These are phyloP conservation scores for Sander lucioperca DNA, from an alignment of 2,113 vertebrate species.

Conservation along the genomic window DNA sequence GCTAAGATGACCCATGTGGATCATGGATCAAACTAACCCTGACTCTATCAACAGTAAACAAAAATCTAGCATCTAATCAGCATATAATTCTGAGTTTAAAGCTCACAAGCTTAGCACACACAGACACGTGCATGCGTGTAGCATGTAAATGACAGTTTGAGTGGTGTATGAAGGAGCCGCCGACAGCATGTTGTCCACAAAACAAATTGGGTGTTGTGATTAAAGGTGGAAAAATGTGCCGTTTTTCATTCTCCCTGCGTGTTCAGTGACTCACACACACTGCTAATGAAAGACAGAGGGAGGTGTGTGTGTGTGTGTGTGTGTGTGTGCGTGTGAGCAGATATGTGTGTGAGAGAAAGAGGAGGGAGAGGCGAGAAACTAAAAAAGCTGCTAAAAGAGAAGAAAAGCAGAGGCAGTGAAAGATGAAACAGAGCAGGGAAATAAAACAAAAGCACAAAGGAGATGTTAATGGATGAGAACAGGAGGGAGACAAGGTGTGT, in stretches of 20 bases:
- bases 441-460: slow-evolving; percentile 29
- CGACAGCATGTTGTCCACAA: slow-evolving; percentile 54
- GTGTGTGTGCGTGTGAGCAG: neutral
- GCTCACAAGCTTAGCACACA: too few relatives aligned
- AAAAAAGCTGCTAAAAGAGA: slow-evolving; percentile 35
- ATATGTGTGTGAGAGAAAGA: neutral
- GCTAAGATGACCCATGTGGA: neutral
- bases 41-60: neutral
- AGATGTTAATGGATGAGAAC: slow-evolving; percentile 47
- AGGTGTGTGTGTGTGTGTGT: neutral
- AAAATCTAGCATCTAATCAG: neutral
- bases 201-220: slow-evolving; percentile 67
- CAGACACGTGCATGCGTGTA: neutral
- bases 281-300: slow-evolving; percentile 51
- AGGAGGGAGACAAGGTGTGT: slow-evolving; percentile 6
- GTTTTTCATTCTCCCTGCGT: slow-evolving; percentile 42
- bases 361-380: neutral
- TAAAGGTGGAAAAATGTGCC: slow-evolving; percentile 50
- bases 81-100: too few relatives aligned
- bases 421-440: slow-evolving; percentile 30
- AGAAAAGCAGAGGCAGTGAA: slow-evolving; percentile 26
- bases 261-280: slow-evolving; percentile 18
- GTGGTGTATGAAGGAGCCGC: slow-evolving; percentile 32
- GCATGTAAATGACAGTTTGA: slow-evolving; percentile 47
- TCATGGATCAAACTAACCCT: neutral